Evolutionary conservation across 1,140 invertebrate genomes (phyloP), one percentile per base, ranked within the genome.

Genomic region (Dreissena rostriformis): DNA sequence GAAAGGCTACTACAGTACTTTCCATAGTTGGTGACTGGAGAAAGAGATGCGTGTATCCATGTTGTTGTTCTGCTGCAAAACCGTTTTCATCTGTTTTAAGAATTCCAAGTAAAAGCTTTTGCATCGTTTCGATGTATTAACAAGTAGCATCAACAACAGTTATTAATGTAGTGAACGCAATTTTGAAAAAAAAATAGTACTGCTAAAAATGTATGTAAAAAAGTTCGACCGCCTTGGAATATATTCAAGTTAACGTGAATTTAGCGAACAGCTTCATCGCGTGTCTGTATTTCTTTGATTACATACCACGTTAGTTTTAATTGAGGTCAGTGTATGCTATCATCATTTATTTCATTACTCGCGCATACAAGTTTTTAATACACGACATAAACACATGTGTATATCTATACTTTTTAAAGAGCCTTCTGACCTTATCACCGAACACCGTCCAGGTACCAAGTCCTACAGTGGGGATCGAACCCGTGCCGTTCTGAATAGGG

Each of bases 391-490:
- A 61, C 12, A 61, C 57, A 61, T n/a, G 2, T 61, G 12, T 6
- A 4, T n/a, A 61, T n/a, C 12, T 61, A 61, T 61, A n/a, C 2
- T 24, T 4, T 61, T 61, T n/a, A 61, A n/a, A 61, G 17, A n/a
- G 22, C 17, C 17, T n/a, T 61, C 72, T 53, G 61, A 84, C 82
- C 73, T 19, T 15, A 29, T 84, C 26, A n/a, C 82, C 82, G 72
- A 70, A 88, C 12, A 86, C 96, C 90, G 96, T 95, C 96, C 96
- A 97, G 7, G 97, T 97, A 28, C 97, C 97, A 8, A 97, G 92
- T 17, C 96, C 97, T 63, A 97, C 88, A 1, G 95, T 91, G 0
- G 96, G 96, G 51, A 82, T 82, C 39, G 14, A 11, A 28, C 71
- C 79, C 15, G 71, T 72, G 26, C 55, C 71, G 22, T 61, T 61